Base-by-base conservation (phyloP, 2,113 vertebrate species). In the Dromas ardeola region DNA sequence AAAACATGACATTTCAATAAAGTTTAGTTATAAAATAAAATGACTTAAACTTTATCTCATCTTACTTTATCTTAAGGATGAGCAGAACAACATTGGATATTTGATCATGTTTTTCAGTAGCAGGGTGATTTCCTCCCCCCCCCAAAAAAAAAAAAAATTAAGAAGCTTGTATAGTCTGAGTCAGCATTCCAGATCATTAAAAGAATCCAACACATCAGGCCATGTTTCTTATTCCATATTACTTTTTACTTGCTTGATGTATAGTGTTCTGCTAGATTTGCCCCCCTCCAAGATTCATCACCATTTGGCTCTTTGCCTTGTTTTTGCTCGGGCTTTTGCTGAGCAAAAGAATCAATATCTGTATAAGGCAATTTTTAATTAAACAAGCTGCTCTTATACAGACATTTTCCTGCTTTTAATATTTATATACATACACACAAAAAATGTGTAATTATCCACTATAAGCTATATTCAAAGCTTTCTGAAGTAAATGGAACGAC, bases 311-410 rank as follows among this genome's bases (percentile, higher is more conserved):
- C 29, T 58, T 74, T 30, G 19, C 25, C 20, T 95, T 50, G 38
- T 42, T 93, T 96, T 90, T 5, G 3, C 45, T 56, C 69, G 42
- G 70, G 34, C 12, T 94, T 87, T 69, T 91, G 25, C 72, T 65
- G 26, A 88, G 56, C 43, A 90, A 34, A 91, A 87, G 30, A 92
- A 96, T 93, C 93, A 86, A 80, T 86, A 90, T 52, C 50, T 70
- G 20, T 45, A 47, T 62, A 74, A 84, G 47, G 45, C 62, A 52
- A 67, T 67, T 81, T 89, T 81, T 87, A 95, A 93, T 89, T 96
- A 93, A 89, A 82, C n/a, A 95, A 71, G 26, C 55, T 86, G 71
- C 59, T 72, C 66, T 52, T 76, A 36, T 50, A 70, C 19, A 62
- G 40, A 56, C 10, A 63, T 47, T 66, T 78, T 66, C 26, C 32